phyloP scores from a whole-genome alignment of 2,888 invertebrate genomes.

The Agelastica alni region DNA sequence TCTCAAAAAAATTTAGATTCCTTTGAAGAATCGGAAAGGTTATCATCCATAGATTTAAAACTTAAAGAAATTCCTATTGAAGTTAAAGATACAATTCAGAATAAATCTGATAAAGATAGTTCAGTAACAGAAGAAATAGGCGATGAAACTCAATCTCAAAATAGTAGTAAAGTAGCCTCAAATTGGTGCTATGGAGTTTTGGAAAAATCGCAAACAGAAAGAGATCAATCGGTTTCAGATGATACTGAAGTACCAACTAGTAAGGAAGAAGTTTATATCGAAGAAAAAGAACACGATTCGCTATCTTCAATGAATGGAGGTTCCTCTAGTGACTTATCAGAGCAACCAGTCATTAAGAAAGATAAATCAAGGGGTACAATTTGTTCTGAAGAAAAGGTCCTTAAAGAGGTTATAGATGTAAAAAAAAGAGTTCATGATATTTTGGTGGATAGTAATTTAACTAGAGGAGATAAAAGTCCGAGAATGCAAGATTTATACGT shows the following conservation, averaged over 20 bases:
- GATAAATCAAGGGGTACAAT: slow-evolving; percentile 10
- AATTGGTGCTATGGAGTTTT: slow-evolving; percentile 33
- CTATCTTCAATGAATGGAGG: slow-evolving; percentile 23
- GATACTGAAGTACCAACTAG: slow-evolving; percentile 15
- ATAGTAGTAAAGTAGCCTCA: neutral
- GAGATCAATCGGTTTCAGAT: neutral
- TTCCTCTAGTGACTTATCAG: slow-evolving; percentile 10
- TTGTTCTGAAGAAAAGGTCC: slow-evolving; percentile 26
- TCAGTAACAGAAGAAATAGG: slow-evolving; percentile 5
- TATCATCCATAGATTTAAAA: slow-evolving; percentile 4
- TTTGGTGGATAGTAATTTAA: slow-evolving; percentile 47
- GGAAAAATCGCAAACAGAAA: slow-evolving; percentile 19
- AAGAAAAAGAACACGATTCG: slow-evolving; percentile 36
- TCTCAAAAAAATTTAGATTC: slow-evolving; percentile 1
- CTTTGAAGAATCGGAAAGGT: slow-evolving; percentile 3
- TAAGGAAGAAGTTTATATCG: slow-evolving; percentile 32
- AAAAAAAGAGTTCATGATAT: slow-evolving; percentile 54
- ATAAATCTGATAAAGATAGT: slow-evolving; percentile 7
- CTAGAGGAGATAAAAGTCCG: slow-evolving; percentile 50
- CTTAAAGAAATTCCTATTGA: slow-evolving; percentile 9
- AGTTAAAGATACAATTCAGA: too few relatives aligned
- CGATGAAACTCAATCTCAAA: neutral
- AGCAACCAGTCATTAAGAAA: slow-evolving; percentile 8
- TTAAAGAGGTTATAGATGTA: slow-evolving; percentile 44
- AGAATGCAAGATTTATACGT: slow-evolving; percentile 52